Base-by-base conservation (phyloP, 2,113 vertebrate species). In the Sebastes fasciatus region DNA sequence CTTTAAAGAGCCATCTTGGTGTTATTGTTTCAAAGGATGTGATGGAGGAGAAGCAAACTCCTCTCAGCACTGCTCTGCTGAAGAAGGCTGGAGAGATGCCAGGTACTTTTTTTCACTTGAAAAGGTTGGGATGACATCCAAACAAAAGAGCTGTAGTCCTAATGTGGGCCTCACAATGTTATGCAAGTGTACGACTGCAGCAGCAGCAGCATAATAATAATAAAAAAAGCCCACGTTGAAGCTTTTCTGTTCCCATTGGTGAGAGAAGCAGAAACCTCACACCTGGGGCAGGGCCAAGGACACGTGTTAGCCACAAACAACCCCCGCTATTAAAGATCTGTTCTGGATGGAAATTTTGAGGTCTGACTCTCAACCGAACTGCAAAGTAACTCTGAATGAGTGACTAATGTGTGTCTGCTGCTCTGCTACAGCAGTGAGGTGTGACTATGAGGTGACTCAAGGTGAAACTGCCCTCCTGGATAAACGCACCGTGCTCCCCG, bases 61-160 rank as follows among this genome's bases (percentile, higher is more conserved):
- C 21, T 74, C 34, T 61, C 74, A 88, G 77, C 49, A 21, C 70
- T 81, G 58, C 83, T 84, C 63, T 60, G 86, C 64, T 71, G 81
- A 80, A 89, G 74, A 83, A 74, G 5, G 17, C 71, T 93, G 90
- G 91, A 84, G 14, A 13, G 16, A 64, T 66, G 91, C 90, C 92
- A 92, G 85, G 67, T 88, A 78, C 87, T 92, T 92, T 92, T 85
- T 90, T 84, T 88, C 54, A 83, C 76, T 88, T 79, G 86, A 67
- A 93, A 79, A 90, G 74, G 81, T 86, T 88, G 87, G 85, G 88
- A 93, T 86, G 88, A 82, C 79, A 82, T 91, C 83, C 91, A 93
- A 89, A 93, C 83, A 88, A 89, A 93, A 90, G 74, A 91, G 79
- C 88, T 69, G 79, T 74, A 87, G 81, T 83, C 86, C 85, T 84